phyloP scores from a whole-genome alignment of 1,140 invertebrate genomes.

The Tenebrio molitor region DNA sequence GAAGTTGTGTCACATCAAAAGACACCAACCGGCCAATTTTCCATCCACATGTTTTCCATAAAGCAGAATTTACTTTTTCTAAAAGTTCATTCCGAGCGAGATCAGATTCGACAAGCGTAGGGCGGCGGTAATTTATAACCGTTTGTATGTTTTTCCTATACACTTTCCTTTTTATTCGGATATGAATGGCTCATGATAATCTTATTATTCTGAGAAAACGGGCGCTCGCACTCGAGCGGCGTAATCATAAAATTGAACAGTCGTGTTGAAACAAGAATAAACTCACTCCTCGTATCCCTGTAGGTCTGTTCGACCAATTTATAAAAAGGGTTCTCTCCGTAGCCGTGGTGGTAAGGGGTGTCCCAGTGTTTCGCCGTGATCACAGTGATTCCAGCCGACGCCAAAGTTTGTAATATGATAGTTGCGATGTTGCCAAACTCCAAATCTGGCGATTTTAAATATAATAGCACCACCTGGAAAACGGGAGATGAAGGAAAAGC shows the following conservation, averaged over 20 bases:
- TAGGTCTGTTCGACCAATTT: slow-evolving; percentile 83
- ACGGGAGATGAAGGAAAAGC: slow-evolving; percentile 9
- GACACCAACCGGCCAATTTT: background rate
- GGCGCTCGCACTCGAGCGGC: background rate
- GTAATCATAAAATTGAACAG: slow-evolving; percentile 17
- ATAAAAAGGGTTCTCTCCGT: slow-evolving; percentile 84
- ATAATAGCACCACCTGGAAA: slow-evolving; percentile 79
- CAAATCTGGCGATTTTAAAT: slow-evolving; percentile 77
- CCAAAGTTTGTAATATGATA: slow-evolving; percentile 79
- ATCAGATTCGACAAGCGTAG: too few relatives aligned
- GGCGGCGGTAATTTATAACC: background rate
- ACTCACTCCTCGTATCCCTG: slow-evolving; percentile 84
- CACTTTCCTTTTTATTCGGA: background rate
- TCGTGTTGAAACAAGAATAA: slow-evolving; percentile 16
- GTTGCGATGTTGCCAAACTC: slow-evolving; percentile 80
- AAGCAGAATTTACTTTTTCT: too few relatives aligned
- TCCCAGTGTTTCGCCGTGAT: slow-evolving; percentile 77
- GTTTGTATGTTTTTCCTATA: background rate
- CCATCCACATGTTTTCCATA: background rate
- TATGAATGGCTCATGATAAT: background rate
- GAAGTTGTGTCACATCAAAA: background rate
- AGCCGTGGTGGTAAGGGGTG: slow-evolving; percentile 83
- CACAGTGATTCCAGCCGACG: slow-evolving; percentile 77
- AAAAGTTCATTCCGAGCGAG: too few relatives aligned
- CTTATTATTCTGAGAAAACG: background rate